Evolutionary conservation across 2,797 vertebrate genomes (phyloP).

Genomic region (Hapalemur alaotrensis): DNA sequence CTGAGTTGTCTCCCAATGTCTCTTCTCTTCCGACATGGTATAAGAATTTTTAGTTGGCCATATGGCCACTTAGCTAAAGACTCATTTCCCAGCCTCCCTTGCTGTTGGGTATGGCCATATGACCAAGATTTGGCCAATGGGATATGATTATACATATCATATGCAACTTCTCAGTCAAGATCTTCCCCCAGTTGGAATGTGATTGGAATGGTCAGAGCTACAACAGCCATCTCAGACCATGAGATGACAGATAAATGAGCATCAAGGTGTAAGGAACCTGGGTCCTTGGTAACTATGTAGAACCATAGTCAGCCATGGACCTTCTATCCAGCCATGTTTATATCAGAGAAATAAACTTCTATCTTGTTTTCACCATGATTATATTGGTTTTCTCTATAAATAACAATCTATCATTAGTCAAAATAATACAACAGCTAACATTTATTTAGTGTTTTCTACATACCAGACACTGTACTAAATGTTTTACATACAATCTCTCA

Average conservation of each 20-base stretch:
- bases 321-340: not conserved
- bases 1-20: not conserved
- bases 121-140: not conserved
- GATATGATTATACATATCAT: not conserved
- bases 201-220: not conserved
- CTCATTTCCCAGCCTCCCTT: not conserved
- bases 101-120: not conserved
- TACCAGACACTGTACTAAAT: not conserved
- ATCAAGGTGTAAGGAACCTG: not conserved
- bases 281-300: not conserved
- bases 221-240: not conserved
- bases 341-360: not conserved
- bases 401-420: not conserved
- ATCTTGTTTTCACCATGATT: not conserved
- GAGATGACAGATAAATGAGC: not conserved
- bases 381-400: conserved; percentile 31
- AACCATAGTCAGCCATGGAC: not conserved
- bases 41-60: not conserved
- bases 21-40: not conserved
- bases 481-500: not conserved
- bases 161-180: not conserved
- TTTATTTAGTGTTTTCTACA: not conserved
- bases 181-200: not conserved
- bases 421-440: not conserved
- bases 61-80: not conserved